Evolutionary conservation across 2,888 invertebrate genomes (phyloP).

Genomic region (Euspilapteryx auroguttella): DNA sequence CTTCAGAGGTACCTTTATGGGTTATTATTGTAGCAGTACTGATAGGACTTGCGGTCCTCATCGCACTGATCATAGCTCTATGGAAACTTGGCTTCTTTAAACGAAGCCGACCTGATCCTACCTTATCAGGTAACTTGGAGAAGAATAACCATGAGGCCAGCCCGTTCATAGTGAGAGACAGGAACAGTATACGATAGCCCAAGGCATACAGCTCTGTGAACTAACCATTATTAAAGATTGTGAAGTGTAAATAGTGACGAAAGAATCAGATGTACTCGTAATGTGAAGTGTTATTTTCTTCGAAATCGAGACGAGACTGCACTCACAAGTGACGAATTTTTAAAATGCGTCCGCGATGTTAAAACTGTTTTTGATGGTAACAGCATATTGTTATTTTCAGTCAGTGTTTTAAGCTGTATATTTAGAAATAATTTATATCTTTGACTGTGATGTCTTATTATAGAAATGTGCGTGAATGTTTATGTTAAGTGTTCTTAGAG

Average conservation of each 20-base stretch:
- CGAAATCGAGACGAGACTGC: no score
- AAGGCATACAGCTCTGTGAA: slow-evolving; percentile 12
- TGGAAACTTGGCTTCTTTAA: slow-evolving; percentile 94
- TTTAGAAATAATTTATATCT: slow-evolving; percentile 20
- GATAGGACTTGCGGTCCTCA: slow-evolving; percentile 80
- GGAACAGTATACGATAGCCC: slow-evolving; percentile 49
- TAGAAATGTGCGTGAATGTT: slow-evolving; percentile 18
- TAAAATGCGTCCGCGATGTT: no score
- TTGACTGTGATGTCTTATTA: slow-evolving; percentile 60
- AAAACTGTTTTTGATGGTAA: no score
- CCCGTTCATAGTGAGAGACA: slow-evolving; percentile 57
- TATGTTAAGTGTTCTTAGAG: slow-evolving; percentile 30
- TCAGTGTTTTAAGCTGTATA: no score
- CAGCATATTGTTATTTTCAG: no score
- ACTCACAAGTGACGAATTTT: no score
- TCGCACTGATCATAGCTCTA: slow-evolving; percentile 76
- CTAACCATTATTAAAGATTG: slow-evolving; percentile 11
- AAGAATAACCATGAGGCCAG: slow-evolving; percentile 72
- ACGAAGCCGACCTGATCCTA: slow-evolving; percentile 80
- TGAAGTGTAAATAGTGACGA: no score
- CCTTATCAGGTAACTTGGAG: slow-evolving; percentile 77
- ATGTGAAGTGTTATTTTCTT: no score
- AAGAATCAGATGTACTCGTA: no score
- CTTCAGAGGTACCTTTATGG: slow-evolving; percentile 80
- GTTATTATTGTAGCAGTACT: slow-evolving; percentile 83